phyloP scores from a whole-genome alignment of 2,888 invertebrate species.

The Polydrusus cervinus region DNA sequence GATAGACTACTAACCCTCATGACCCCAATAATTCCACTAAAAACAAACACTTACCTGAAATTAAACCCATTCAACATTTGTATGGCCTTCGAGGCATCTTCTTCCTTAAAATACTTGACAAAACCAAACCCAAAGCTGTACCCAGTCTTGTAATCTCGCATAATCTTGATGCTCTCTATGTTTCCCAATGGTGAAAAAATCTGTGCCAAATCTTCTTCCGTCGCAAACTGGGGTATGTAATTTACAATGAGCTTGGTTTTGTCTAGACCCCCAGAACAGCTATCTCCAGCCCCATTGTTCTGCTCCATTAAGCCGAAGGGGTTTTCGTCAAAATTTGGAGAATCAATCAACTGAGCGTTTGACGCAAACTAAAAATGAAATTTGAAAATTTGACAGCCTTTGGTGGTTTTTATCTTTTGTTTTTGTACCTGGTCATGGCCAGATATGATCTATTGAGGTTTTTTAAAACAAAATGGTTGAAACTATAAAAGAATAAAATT shows the following conservation, averaged over 20 bases:
- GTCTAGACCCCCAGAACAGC: slow-evolving; percentile 62
- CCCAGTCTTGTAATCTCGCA: slow-evolving; percentile 92
- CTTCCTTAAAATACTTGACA: slow-evolving; percentile 90
- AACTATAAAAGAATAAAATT: background rate
- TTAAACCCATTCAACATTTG: slow-evolving; percentile 85
- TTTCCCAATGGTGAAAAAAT: slow-evolving; percentile 93
- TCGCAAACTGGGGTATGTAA: slow-evolving; percentile 95
- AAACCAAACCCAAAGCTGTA: slow-evolving; percentile 98
- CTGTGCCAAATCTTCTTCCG: slow-evolving; percentile 91
- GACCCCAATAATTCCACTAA: too few species aligned
- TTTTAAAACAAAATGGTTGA: slow-evolving; percentile 16
- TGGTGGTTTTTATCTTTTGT: slow-evolving; percentile 31
- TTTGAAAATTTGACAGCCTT: slow-evolving; percentile 33
- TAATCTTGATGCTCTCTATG: slow-evolving; percentile 92
- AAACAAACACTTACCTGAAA: slow-evolving; percentile 62
- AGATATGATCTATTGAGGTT: slow-evolving; percentile 1
- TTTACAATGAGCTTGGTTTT: slow-evolving; percentile 93
- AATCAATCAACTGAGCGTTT: slow-evolving; percentile 50
- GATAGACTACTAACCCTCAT: too few species aligned
- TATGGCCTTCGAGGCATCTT: slow-evolving; percentile 91
- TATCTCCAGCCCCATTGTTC: slow-evolving; percentile 67
- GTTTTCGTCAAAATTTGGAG: slow-evolving; percentile 46
- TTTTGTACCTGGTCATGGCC: slow-evolving; percentile 30
- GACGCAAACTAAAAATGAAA: slow-evolving; percentile 58
- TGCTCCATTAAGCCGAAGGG: slow-evolving; percentile 46